Evolutionary conservation across 1,140 invertebrate species (phyloP).

Genomic region (Psix sp.): DNA sequence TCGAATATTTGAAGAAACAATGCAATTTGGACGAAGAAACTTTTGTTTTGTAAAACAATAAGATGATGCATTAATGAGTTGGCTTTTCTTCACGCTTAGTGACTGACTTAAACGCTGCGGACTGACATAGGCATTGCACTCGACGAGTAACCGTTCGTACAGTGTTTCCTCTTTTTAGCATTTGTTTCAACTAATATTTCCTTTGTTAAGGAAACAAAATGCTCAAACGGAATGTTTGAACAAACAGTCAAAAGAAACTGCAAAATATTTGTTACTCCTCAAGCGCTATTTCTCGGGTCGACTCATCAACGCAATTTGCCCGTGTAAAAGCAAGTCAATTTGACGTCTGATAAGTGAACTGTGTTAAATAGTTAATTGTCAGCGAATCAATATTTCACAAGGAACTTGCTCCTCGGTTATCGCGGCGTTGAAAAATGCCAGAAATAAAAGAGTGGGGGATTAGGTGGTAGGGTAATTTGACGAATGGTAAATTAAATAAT

Average conservation of each 20-base stretch:
- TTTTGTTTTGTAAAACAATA: slow-evolving; percentile 58
- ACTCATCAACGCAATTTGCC: too few relatives aligned
- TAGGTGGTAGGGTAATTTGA: too few relatives aligned
- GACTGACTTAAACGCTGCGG: slow-evolving; percentile 55
- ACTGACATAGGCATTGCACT: slow-evolving; percentile 42
- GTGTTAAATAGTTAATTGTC: too few relatives aligned
- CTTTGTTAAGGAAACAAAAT: slow-evolving; percentile 31
- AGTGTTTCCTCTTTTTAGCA: slow-evolving; percentile 33
- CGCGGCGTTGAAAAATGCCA: too few relatives aligned
- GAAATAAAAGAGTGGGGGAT: too few relatives aligned
- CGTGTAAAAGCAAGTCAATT: too few relatives aligned
- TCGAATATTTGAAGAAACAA: slow-evolving; percentile 33
- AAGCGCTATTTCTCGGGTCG: too few relatives aligned
- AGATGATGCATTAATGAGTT: slow-evolving; percentile 60
- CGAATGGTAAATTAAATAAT: background rate
- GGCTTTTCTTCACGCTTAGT: slow-evolving; percentile 60
- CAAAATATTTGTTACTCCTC: too few relatives aligned
- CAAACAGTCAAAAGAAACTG: too few relatives aligned
- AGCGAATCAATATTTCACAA: too few relatives aligned
- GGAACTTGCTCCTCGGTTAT: too few relatives aligned
- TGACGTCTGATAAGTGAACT: too few relatives aligned
- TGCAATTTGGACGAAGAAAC: slow-evolving; percentile 47
- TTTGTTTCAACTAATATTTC: slow-evolving; percentile 31
- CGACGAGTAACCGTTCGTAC: slow-evolving; percentile 35
- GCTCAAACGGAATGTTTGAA: background rate